Base-by-base conservation (phyloP, 2,888 invertebrate species). In the Apotomis betuletana region DNA sequence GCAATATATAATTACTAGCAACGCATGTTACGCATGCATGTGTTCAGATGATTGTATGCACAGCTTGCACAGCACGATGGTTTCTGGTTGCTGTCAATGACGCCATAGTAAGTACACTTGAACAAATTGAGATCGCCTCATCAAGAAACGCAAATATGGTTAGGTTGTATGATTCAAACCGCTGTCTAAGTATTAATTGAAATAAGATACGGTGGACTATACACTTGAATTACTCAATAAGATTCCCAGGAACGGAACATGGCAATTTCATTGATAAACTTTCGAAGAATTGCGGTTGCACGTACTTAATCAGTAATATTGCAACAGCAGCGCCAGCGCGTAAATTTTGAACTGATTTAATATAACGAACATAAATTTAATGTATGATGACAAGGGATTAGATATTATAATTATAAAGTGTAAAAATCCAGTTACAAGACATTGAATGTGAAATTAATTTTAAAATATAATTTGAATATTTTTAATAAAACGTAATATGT, bases 221-320 rank as follows among this genome's bases (percentile, higher is more conserved):
- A 54, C 69, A 61, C 12, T 60, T 64, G 38, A 38, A 61, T 36
- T 71, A 55, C 67, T 62, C 38, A 61, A 57, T 61, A 67, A 62
- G 61, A 46, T 71, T 67, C 55, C 54, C 41, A 15, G 61, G 71
- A 71, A 71, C 51, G 27, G 54, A 13, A 54, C 12, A 10, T 60
- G 58, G 58, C 67, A 57, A 67, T 59, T 41, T 60, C 54, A 67
- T 67, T 38, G 46, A 54, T 55, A 52, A 27, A 36, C 27, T 55
- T 71, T 67, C 71, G 57, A 57, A 57, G 71, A 67, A 71, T 65
- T 15, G n/a, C 27, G 5, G 46, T 46, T 57, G 55, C 64, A 65
- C 46, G n/a, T n/a, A n/a, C n/a, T n/a, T 55, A 36, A 27, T 27
- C 27, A 27, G 41, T 41, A 6, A 41, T 41, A n/a, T 61, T 49